Percentiles rank a stretch among this genome's conserved stretches.
Evolutionary conservation across 2,113 vertebrate genomes (phyloP).

Genomic region (Malurus alboscapulatus): DNA sequence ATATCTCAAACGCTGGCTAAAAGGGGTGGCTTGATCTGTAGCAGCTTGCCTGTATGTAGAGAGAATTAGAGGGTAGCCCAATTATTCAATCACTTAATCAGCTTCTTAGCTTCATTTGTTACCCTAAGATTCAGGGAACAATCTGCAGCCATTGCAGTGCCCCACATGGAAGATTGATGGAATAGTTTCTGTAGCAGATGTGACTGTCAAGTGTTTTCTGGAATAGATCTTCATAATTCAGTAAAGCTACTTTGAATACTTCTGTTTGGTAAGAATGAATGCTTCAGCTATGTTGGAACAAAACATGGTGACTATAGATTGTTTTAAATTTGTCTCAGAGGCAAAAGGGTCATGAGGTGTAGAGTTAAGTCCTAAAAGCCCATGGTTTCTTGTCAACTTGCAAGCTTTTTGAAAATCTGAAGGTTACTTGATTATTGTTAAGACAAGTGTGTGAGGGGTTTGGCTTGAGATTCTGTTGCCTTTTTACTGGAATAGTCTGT

Average conservation of each 20-base stretch:
- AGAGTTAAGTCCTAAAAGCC: not conserved
- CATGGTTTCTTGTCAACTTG: not conserved
- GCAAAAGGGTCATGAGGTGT: not conserved
- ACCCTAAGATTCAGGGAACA: not conserved
- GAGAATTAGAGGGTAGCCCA: not conserved
- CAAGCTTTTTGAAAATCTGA: not conserved
- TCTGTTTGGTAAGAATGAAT: not conserved
- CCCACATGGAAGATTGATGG: not conserved
- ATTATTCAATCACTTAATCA: not conserved
- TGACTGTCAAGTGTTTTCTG: not conserved
- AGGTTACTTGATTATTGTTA: not conserved
- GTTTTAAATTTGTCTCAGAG: not conserved
- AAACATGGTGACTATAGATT: not conserved
- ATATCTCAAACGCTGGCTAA: not conserved
- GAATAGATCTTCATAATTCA: not conserved
- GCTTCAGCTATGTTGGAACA: not conserved
- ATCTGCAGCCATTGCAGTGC: not conserved
- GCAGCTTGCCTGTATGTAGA: not conserved
- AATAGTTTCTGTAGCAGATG: not conserved
- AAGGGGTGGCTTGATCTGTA: not conserved
- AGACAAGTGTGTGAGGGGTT: rapidly evolving
- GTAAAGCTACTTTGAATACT: not conserved
- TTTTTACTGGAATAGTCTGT: not conserved
- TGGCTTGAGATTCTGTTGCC: not conserved
- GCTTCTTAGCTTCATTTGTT: not conserved